A percentile compares a stretch with the other conserved stretches of the same genome.
phyloP scores from a whole-genome alignment of 35 echinoderm and acorn worm species.

The Lytechinus pictus region DNA sequence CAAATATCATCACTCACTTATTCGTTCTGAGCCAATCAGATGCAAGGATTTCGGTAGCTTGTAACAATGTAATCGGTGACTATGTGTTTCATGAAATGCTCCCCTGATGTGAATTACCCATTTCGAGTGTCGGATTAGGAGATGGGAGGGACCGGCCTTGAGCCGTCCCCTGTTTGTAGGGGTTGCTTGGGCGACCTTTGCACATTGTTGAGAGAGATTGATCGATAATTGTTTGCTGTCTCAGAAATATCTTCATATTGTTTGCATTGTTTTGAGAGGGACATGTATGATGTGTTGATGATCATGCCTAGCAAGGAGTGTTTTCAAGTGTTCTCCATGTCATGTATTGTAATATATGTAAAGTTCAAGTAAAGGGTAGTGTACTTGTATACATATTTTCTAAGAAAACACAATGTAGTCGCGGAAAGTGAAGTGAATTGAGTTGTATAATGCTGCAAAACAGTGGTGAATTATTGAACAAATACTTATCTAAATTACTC shows the following conservation, averaged over 20 bases:
- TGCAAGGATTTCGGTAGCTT: no score
- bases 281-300: no score
- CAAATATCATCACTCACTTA: no score
- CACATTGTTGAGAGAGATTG: not conserved
- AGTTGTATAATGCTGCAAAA: no score
- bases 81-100: no score
- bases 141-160: not conserved
- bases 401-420: not conserved
- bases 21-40: no score
- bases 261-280: not conserved
- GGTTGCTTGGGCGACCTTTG: not conserved
- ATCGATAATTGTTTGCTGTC: not conserved
- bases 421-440: no score
- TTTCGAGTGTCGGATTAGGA: not conserved
- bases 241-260: not conserved
- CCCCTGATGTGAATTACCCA: not conserved
- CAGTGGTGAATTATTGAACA: no score
- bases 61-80: no score
- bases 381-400: not conserved
- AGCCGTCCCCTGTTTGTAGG: not conserved
- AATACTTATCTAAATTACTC: no score
- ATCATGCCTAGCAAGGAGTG: not conserved
- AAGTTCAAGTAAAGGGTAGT: not conserved
- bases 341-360: not conserved
- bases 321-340: not conserved